Evolutionary conservation across 1,140 invertebrate species (phyloP).

Genomic region (Drosophila santomea): DNA sequence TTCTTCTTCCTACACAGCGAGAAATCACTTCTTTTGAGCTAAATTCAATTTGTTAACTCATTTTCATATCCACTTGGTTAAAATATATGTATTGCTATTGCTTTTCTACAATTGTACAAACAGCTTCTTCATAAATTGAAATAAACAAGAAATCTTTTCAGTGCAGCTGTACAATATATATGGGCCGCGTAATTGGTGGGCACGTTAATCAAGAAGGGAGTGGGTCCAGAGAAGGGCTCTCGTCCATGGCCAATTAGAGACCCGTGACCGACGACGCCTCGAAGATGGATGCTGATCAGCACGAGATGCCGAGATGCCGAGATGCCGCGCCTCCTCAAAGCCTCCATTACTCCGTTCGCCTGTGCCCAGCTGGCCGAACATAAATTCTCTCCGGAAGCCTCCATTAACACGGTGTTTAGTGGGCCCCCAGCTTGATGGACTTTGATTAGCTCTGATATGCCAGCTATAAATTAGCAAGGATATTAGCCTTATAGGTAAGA

Average conservation of each 20-base stretch:
- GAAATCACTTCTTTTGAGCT: not conserved
- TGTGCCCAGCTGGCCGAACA: slow-evolving; percentile 44
- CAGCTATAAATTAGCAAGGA: slow-evolving; percentile 51
- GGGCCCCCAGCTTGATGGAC: slow-evolving; percentile 60
- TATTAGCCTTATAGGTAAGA: slow-evolving; percentile 17
- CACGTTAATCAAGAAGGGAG: slow-evolving; percentile 76
- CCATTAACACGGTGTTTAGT: slow-evolving; percentile 73
- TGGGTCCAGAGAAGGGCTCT: slow-evolving; percentile 25
- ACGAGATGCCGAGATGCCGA: slow-evolving; percentile 30
- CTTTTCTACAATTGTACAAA: too few relatives aligned
- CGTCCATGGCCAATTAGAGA: slow-evolving; percentile 70
- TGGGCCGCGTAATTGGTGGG: slow-evolving; percentile 80
- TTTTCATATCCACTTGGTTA: too few relatives aligned
- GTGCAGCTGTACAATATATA: slow-evolving; percentile 51
- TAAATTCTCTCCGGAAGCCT: slow-evolving; percentile 68
- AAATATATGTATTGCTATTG: too few relatives aligned
- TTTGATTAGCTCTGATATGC: slow-evolving; percentile 64
- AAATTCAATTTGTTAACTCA: too few relatives aligned
- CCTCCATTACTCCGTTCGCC: slow-evolving; percentile 4
- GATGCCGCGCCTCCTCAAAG: not conserved
- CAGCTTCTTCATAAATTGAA: too few relatives aligned
- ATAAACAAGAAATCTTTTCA: not conserved
- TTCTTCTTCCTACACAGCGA: not conserved
- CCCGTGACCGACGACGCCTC: slow-evolving; percentile 66
- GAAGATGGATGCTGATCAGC: slow-evolving; percentile 75